These are phyloP conservation scores for Dicrostonyx torquatus DNA, from an alignment of 2,797 vertebrate species.

Conservation along the genomic window DNA sequence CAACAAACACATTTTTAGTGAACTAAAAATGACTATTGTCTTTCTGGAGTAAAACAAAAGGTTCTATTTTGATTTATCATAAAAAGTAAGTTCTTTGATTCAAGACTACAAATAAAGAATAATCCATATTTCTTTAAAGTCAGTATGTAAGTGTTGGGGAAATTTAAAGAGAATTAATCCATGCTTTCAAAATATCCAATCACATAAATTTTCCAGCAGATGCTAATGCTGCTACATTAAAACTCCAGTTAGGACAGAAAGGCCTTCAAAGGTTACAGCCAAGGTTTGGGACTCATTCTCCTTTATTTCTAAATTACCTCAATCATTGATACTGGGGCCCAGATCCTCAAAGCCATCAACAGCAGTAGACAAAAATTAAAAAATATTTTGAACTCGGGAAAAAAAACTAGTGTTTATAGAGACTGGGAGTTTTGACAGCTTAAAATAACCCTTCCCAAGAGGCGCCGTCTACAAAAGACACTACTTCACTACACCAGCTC, in stretches of 20 bases:
- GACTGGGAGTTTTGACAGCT: conserved; percentile 29
- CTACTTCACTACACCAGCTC: neutral
- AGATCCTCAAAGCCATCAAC: neutral
- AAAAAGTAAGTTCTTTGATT: conserved; percentile 38
- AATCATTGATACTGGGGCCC: neutral
- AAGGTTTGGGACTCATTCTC: neutral
- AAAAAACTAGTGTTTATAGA: neutral
- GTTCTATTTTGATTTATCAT: neutral
- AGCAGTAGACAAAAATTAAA: neutral
- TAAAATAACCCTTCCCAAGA: conserved; percentile 49
- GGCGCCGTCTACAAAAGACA: neutral
- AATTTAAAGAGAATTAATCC: neutral
- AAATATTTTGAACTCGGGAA: neutral
- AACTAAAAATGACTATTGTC: neutral
- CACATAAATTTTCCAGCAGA: neutral
- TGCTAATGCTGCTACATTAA: neutral
- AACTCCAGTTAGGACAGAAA: neutral
- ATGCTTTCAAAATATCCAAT: neutral
- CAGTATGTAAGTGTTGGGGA: neutral
- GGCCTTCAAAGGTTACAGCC: neutral
- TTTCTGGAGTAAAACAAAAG: neutral
- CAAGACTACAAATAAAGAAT: neutral
- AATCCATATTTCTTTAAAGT: conserved; percentile 17
- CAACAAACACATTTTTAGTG: neutral
- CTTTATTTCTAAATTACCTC: neutral